Evolutionary conservation across 2,797 vertebrate species (phyloP), one percentile per base, ranked within the genome.

Genomic region (Liparis tanakae): DNA sequence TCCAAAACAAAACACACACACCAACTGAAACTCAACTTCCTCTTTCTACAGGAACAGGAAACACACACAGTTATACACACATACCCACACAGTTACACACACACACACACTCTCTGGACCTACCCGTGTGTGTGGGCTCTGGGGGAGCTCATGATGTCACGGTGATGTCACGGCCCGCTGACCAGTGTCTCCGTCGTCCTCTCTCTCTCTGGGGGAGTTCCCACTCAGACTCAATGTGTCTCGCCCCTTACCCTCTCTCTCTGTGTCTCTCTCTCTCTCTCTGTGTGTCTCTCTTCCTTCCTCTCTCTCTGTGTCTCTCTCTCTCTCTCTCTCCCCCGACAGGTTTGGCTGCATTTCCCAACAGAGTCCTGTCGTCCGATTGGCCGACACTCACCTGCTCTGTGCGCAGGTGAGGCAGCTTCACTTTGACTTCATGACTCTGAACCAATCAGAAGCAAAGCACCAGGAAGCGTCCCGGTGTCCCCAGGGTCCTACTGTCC

Each of bases 261-360:
- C 36, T 37, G 7, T 37, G 7, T 37, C 2, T 37, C 36, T 37
- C 36, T 37, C 36, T 37, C 36, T 37, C 5, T 37, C 36, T 37
- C 36, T 37, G 7, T 37, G 7, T 37, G 6, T 37, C 36, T 37
- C 36, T 37, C 36, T 9, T 39, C 37, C 37, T 39, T 0, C 10
- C 37, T 39, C 37, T 39, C 9, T 39, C 37, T 39, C 37, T 10
- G 8, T 10, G 8, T 10, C 37, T 39, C 37, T 39, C 6, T 39
- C 9, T 39, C 37, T 39, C 37, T 37, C 36, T 37, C 4, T 37
- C 37, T 3, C 37, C 37, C 10, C 72, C 0, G 37, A 89, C 93
- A 88, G 90, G 93, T 93, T 91, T 17, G 41, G 73, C 87, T 78
- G 76, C 92, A 92, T 94, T 91, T 87, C 85, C 72, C 69, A 66